Conservation (phyloP, 2,113 vertebrate genomes). For the Sinocyclocheilus rhinocerous region DNA sequence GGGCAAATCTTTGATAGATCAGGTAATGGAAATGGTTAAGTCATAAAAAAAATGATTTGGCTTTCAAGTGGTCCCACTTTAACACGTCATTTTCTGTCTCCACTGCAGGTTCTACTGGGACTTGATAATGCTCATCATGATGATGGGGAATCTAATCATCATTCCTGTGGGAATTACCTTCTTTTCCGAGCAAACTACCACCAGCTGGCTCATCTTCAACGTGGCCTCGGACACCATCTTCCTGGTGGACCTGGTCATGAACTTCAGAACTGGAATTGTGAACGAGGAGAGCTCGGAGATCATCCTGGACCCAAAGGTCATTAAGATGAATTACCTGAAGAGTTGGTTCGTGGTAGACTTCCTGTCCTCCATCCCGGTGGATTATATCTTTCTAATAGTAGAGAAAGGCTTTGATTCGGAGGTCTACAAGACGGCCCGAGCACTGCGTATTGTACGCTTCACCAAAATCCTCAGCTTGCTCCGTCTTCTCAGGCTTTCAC, state of each 20-base stretch:
- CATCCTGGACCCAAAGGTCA: slow-evolving; percentile 98
- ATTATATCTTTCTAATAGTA: slow-evolving; percentile 81
- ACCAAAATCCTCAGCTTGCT: slow-evolving; percentile 99
- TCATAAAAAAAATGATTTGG: not conserved
- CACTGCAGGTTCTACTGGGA: slow-evolving; percentile 98
- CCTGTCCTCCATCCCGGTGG: slow-evolving; percentile 99
- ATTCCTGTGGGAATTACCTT: slow-evolving; percentile 99
- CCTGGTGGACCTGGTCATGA: slow-evolving; percentile 99
- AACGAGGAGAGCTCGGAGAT: slow-evolving; percentile 99
- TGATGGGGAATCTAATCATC: slow-evolving; percentile 99
- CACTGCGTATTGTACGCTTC: slow-evolving; percentile 97
- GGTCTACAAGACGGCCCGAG: slow-evolving; percentile 98
- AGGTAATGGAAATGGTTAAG: not conserved
- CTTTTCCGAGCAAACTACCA: slow-evolving; percentile 98
- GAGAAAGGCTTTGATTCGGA: slow-evolving; percentile 97
- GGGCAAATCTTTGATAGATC: not conserved
- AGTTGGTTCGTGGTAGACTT: slow-evolving; percentile 99
- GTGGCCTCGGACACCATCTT: slow-evolving; percentile 99
- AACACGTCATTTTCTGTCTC: slow-evolving; percentile 55
- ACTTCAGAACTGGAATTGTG: slow-evolving; percentile 99
- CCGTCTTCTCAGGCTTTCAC: slow-evolving; percentile 93
- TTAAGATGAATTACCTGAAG: slow-evolving; percentile 99
- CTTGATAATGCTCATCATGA: slow-evolving; percentile 99
- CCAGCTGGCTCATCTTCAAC: slow-evolving; percentile 99
- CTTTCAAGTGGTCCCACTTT: not conserved